phyloP scores from a whole-genome alignment of 30 jellyfish, hydroid and myxozoan species.

The Hydractinia echinata region DNA sequence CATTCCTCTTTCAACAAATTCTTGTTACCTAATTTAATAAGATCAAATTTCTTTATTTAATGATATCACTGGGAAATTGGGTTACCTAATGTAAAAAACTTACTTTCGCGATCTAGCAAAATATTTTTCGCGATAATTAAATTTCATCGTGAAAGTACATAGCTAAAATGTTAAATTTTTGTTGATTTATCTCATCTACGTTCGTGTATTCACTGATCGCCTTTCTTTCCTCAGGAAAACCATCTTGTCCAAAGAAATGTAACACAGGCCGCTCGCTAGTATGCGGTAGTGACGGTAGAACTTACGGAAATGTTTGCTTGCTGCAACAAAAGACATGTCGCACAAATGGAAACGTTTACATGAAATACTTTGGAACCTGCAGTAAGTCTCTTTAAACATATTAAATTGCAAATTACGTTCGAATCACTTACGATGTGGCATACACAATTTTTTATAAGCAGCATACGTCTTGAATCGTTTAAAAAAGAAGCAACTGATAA shows the following conservation, averaged over 20 bases:
- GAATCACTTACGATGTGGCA: neutral
- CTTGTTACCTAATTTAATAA: no score
- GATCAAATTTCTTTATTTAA: no score
- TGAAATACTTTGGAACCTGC: conserved; percentile 25
- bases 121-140: no score
- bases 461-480: no score
- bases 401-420: neutral
- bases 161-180: neutral
- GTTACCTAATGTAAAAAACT: no score
- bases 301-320: conserved; percentile 15
- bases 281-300: conserved; percentile 35
- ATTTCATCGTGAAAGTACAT: neutral
- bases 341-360: conserved; percentile 10
- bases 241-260: conserved; percentile 40
- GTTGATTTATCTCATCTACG: no score
- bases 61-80: no score
- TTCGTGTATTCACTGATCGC: no score
- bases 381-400: neutral
- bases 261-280: neutral
- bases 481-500: no score
- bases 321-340: conserved; percentile 31
- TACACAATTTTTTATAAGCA: no score
- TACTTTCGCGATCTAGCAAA: no score
- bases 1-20: no score
- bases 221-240: neutral